Base-by-base conservation (phyloP, 2,888 invertebrate species). In the Ctena decussata region DNA sequence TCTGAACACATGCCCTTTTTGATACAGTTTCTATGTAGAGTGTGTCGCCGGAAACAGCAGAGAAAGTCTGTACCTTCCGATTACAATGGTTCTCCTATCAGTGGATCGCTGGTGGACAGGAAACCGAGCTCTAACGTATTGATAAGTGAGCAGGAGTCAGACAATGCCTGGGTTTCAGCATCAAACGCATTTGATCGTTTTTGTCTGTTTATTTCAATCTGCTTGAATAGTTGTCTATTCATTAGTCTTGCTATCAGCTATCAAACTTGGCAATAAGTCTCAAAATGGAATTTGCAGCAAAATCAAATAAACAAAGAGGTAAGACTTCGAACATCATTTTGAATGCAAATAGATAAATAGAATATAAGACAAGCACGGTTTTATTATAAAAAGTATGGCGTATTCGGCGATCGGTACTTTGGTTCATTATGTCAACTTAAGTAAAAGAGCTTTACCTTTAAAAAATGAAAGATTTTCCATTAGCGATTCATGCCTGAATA, bases 181-280 rank as follows among this genome's bases (percentile, higher is more conserved):
- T 84, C 91, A 1, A 60, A 69, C 12, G 83, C 87, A 0, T 27
- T 91, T 18, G 91, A 91, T 65, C 82, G 87, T 70, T 44, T 88
- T 11, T 88, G 89, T 65, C 81, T 90, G 15, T 49, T 82, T 11
- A 60, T 49, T 39, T 32, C 65, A 12, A 35, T 65, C 5, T 65
- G 35, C 35, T 65, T 5, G 32, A 32, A 65, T 35, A 35, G 32
- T 35, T 21, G 65, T 21, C 18, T 65, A 21, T 1, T 8, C 18
- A 35, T 65, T 1, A 21, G 30, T 6, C 65, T 65, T 35, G 35
- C 35, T 11, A 8, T 35, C 21, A 35, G 12, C 8, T 65, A 65
- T 35, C 11, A n/a, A n/a, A n/a, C n/a, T n/a, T n/a, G n/a, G n/a
- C n/a, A n/a, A n/a, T n/a, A n/a, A n/a, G n/a, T n/a, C n/a, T n/a